Evolutionary conservation across 2,113 vertebrate species (phyloP).

Genomic region (Forbesichthys papilliferus): DNA sequence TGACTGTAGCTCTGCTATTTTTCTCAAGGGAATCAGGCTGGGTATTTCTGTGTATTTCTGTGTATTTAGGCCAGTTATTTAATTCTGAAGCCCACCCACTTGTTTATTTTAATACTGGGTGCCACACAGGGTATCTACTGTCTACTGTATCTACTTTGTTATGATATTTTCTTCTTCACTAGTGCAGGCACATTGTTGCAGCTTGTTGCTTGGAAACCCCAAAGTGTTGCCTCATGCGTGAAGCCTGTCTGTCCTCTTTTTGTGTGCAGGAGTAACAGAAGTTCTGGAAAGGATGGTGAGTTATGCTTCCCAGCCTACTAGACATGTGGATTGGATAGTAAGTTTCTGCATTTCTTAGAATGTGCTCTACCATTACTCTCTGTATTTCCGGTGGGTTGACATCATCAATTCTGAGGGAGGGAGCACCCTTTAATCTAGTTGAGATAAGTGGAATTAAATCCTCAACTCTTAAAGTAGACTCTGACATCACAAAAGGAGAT

Average conservation of each 20-base stretch:
- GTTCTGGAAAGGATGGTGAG: too few relatives aligned
- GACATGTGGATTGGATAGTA: neutral
- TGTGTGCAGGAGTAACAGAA: too few relatives aligned
- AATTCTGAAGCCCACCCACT: too few relatives aligned
- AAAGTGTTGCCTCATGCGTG: constrained; percentile 18
- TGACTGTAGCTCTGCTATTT: constrained; percentile 17
- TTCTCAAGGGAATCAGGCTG: neutral
- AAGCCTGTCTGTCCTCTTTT: too few relatives aligned
- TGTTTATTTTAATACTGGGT: too few relatives aligned
- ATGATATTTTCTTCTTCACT: neutral
- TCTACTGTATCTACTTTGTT: too few relatives aligned
- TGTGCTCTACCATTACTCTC: neutral
- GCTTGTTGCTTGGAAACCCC: constrained; percentile 5
- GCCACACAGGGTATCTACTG: too few relatives aligned
- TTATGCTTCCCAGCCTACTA: neutral
- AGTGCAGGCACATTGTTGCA: neutral
- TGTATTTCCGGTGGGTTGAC: neutral
- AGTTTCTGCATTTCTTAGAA: neutral
- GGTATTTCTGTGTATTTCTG: too few relatives aligned
- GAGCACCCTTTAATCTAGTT: neutral
- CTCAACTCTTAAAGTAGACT: too few relatives aligned
- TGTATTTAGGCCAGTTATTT: too few relatives aligned
- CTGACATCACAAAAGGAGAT: too few relatives aligned
- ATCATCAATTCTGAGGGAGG: neutral
- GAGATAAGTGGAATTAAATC: too few relatives aligned